Conservation (phyloP, 2,888 invertebrate genomes). For the Adelphocoris suturalis region DNA sequence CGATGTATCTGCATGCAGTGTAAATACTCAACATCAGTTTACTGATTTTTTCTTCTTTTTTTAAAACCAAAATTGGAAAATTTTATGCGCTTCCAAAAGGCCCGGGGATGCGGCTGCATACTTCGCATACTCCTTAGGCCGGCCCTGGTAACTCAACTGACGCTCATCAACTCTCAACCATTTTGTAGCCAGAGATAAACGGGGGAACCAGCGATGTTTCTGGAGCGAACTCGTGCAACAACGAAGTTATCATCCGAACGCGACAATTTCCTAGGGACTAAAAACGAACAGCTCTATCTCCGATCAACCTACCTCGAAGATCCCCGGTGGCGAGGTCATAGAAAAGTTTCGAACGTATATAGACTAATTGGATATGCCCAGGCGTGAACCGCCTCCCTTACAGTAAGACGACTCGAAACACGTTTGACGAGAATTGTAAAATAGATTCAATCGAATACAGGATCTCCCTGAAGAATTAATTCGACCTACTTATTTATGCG, state of each 20-base stretch:
- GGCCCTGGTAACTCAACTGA: too few species aligned
- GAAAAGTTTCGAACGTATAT: neutral
- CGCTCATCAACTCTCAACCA: too few species aligned
- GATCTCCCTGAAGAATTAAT: slow-evolving; percentile 14
- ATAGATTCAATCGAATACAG: slow-evolving; percentile 31
- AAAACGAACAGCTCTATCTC: neutral
- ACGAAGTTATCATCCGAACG: neutral
- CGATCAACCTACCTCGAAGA: slow-evolving; percentile 12
- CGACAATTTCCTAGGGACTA: neutral
- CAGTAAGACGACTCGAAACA: neutral
- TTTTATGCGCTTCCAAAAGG: too few species aligned
- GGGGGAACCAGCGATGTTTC: too few species aligned
- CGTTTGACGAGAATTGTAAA: slow-evolving; percentile 22
- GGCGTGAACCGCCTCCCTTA: slow-evolving; percentile 24
- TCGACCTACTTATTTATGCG: slow-evolving; percentile 32
- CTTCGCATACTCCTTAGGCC: too few species aligned
- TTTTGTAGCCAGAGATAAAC: too few species aligned
- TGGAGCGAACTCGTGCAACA: too few species aligned
- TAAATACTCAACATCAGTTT: too few species aligned
- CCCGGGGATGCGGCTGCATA: too few species aligned
- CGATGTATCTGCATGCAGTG: too few species aligned
- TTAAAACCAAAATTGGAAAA: too few species aligned
- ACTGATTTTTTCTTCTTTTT: too few species aligned
- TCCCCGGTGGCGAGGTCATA: neutral
- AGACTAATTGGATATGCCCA: slow-evolving; percentile 25